These are phyloP conservation scores for Zaprionus gabonicus DNA, from an alignment of 1,140 invertebrate genomes.

Conservation along the genomic window DNA sequence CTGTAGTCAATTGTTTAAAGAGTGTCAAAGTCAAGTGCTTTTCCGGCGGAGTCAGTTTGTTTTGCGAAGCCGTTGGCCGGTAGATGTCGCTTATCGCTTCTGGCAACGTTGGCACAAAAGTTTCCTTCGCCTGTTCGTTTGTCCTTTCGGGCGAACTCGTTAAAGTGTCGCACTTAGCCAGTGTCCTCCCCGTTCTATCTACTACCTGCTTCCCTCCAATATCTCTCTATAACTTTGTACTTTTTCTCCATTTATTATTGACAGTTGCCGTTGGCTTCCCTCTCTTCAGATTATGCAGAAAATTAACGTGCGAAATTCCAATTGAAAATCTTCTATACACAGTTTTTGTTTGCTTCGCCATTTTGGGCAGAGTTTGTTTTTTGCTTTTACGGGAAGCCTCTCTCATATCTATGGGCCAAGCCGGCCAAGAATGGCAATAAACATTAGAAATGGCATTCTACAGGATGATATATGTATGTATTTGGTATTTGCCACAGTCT, in stretches of 20 bases:
- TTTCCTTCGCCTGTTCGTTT: conserved; percentile 38
- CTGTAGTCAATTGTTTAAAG: conserved; percentile 77
- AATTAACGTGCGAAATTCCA: conserved; percentile 4
- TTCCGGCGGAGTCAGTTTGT: conserved; percentile 42
- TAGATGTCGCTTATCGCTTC: conserved; percentile 58
- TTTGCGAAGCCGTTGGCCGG: conserved; percentile 39
- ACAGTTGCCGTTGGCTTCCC: conserved; percentile 19
- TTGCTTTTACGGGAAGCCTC: neutral
- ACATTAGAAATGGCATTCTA: conserved; percentile 67
- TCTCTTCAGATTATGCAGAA: conserved; percentile 7
- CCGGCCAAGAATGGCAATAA: conserved; percentile 59
- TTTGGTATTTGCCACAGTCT: conserved; percentile 55
- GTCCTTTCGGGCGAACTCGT: conserved; percentile 54
- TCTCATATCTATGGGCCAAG: conserved; percentile 11
- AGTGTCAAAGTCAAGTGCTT: conserved; percentile 80
- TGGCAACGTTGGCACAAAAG: conserved; percentile 77
- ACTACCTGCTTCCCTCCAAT: neutral
- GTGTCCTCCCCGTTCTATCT: neutral
- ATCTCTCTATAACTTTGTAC: neutral
- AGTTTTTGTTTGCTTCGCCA: conserved; percentile 11
- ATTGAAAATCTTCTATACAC: neutral
- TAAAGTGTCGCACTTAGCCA: conserved; percentile 65
- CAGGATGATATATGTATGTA: conserved; percentile 72
- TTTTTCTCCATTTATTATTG: conserved; percentile 24
- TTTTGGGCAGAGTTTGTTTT: conserved; percentile 1